Evolutionary conservation across 2,888 invertebrate genomes (phyloP).

Genomic region (Chelonus formosanus): DNA sequence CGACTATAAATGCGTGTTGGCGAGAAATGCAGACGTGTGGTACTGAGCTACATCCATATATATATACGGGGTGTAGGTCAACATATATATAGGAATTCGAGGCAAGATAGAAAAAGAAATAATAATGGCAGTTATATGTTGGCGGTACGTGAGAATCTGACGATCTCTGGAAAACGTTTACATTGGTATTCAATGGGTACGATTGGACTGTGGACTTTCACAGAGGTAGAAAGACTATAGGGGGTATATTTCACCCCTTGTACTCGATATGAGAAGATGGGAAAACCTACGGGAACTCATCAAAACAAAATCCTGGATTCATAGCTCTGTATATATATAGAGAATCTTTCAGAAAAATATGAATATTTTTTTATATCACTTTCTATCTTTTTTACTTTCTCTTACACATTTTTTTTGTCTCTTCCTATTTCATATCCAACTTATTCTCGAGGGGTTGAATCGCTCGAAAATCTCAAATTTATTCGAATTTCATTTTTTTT

Average conservation of each 20-base stretch:
- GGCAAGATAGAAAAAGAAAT: constrained; percentile 21
- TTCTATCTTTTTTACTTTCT: constrained; percentile 8
- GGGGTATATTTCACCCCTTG: constrained; percentile 5
- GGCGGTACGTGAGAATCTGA: constrained; percentile 32
- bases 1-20: constrained; percentile 2
- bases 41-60: neutral
- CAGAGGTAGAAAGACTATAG: constrained; percentile 25
- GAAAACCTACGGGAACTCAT: constrained; percentile 52
- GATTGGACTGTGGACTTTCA: constrained; percentile 54
- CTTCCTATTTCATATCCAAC: constrained; percentile 1
- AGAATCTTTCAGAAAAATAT: constrained; percentile 57
- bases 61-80: neutral
- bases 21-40: neutral
- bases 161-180: constrained; percentile 50
- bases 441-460: neutral
- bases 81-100: constrained; percentile 26
- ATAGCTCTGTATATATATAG: constrained; percentile 16
- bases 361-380: constrained; percentile 53
- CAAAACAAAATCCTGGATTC: constrained; percentile 59
- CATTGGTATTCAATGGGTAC: constrained; percentile 59
- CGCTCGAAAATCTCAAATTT: neutral
- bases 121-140: constrained; percentile 27
- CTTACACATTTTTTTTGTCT: neutral
- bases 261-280: constrained; percentile 11
- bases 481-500: too few species aligned